Evolutionary conservation across 2,888 invertebrate genomes (phyloP).

Genomic region (Odontomyia ornata): DNA sequence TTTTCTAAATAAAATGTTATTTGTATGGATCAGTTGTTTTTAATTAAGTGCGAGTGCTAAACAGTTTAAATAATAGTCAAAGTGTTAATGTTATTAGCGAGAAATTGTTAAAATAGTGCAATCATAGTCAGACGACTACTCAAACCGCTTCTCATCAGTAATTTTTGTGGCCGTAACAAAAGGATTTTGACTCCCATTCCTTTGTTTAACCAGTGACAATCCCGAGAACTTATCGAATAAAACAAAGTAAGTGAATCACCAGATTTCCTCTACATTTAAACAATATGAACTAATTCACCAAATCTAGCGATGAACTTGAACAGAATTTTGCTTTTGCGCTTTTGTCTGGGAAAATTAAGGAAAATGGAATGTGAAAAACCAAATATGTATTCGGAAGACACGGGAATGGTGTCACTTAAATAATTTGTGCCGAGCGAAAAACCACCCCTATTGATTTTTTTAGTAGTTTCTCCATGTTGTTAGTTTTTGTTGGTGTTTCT

Average conservation of each 20-base stretch:
- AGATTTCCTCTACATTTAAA: conserved; percentile 11
- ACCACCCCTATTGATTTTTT: conserved; percentile 33
- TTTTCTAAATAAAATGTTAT: neutral
- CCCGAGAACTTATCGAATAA: conserved; percentile 1
- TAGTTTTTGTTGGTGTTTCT: neutral
- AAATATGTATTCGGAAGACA: neutral
- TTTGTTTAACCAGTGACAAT: conserved; percentile 5
- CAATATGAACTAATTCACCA: neutral
- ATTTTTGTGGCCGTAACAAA: neutral
- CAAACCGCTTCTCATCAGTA: neutral
- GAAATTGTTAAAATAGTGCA: neutral
- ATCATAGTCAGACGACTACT: neutral
- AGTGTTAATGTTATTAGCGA: neutral
- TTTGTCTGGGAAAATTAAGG: neutral
- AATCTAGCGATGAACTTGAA: neutral
- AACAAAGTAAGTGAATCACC: conserved; percentile 32
- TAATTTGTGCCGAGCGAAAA: conserved; percentile 5
- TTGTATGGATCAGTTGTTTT: conserved; percentile 12
- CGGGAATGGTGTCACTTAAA: conserved; percentile 16
- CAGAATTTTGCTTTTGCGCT: neutral
- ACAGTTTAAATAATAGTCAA: neutral
- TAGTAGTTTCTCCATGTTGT: neutral
- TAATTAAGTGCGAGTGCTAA: neutral
- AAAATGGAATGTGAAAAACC: neutral
- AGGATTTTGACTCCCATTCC: neutral